Evolutionary conservation across 2,888 invertebrate genomes (phyloP).

Genomic region (Lapara coniferarum): DNA sequence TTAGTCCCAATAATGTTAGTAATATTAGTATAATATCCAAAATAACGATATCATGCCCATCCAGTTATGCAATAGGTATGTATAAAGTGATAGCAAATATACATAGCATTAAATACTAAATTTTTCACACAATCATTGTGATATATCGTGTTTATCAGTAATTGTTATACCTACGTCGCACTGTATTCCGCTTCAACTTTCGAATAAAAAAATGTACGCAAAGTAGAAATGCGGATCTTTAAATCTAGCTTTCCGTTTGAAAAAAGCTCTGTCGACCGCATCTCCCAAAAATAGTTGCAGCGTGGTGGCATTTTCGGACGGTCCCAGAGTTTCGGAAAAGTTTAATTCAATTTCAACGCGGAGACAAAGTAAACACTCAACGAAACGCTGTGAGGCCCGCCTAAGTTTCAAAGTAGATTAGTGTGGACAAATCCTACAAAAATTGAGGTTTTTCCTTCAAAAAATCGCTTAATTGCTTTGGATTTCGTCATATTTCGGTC

Average conservation of each 20-base stretch:
- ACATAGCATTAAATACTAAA: too few species aligned
- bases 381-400: constrained; percentile 53
- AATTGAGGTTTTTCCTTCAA: constrained; percentile 29
- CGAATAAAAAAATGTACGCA: background rate
- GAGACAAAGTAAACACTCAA: constrained; percentile 61
- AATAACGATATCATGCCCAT: too few species aligned
- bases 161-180: too few species aligned
- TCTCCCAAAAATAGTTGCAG: constrained; percentile 35
- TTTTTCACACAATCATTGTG: too few species aligned
- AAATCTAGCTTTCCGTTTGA: constrained; percentile 35
- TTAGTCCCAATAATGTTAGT: too few species aligned
- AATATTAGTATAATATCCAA: too few species aligned
- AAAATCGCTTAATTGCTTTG: constrained; percentile 21
- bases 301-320: constrained; percentile 37
- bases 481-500: constrained; percentile 6
- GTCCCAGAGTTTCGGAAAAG: constrained; percentile 55
- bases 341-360: constrained; percentile 64
- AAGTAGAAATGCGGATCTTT: constrained; percentile 23
- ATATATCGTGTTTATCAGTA: too few species aligned
- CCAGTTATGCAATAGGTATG: too few species aligned
- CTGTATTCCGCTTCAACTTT: too few species aligned
- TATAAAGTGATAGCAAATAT: too few species aligned
- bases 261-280: constrained; percentile 18
- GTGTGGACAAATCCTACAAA: constrained; percentile 47
- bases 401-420: constrained; percentile 63